Percentiles rank a stretch among this genome's conserved stretches.
Evolutionary conservation across 2,113 vertebrate genomes (phyloP).

Genomic region (Corythoichthys intestinalis): DNA sequence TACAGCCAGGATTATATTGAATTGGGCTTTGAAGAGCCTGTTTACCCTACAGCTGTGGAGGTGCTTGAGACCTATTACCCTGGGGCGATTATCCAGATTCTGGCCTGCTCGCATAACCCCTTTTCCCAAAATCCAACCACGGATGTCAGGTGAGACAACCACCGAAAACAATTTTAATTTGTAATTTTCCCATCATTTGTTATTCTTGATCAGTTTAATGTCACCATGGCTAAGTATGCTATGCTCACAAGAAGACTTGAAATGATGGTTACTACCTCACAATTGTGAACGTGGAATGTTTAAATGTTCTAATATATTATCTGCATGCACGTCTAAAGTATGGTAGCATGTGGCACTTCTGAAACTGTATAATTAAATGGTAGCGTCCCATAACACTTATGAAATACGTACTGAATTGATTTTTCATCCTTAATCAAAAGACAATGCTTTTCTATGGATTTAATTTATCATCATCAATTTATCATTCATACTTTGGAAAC

Average conservation of each 20-base stretch:
- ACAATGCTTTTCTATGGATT: no score
- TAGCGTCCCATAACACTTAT: neutral
- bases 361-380: neutral
- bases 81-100: conserved; percentile 89
- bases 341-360: neutral
- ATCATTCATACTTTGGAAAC: no score
- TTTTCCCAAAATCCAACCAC: conserved; percentile 86
- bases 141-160: conserved; percentile 87
- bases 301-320: neutral
- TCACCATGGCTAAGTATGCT: neutral
- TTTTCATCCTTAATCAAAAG: neutral
- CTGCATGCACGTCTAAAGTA: neutral
- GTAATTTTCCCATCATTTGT: neutral
- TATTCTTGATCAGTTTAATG: neutral
- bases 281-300: neutral
- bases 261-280: neutral
- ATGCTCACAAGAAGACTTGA: neutral
- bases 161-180: neutral
- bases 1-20: conserved; percentile 94
- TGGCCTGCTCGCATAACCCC: conserved; percentile 95
- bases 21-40: conserved; percentile 90
- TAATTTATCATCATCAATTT: no score
- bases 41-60: conserved; percentile 92
- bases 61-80: conserved; percentile 97
- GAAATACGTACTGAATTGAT: neutral